phyloP scores from a whole-genome alignment of 2,888 invertebrate genomes.

The Mimumesa dahlbomi region DNA sequence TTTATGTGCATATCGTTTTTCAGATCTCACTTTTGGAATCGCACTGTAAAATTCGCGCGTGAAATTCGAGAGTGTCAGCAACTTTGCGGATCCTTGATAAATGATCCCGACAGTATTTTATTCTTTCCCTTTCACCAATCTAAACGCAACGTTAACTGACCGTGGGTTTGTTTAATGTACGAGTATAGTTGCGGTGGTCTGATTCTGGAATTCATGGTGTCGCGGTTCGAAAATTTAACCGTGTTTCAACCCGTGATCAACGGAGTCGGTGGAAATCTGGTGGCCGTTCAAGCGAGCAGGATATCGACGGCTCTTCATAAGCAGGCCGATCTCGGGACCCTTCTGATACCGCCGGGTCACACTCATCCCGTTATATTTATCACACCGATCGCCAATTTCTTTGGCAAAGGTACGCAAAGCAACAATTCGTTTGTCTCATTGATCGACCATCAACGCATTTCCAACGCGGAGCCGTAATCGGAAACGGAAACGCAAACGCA shows the following conservation, averaged over 20 bases:
- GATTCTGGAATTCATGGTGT: slow-evolving; percentile 87
- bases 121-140: not conserved
- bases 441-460: no score
- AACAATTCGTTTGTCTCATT: not conserved
- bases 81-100: no score
- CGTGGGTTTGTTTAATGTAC: not conserved
- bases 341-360: slow-evolving; percentile 81
- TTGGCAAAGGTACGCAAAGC: slow-evolving; percentile 83
- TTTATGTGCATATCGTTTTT: no score
- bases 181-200: slow-evolving; percentile 85
- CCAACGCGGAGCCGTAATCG: no score
- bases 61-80: no score
- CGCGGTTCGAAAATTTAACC: slow-evolving; percentile 86
- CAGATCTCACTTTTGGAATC: no score
- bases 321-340: slow-evolving; percentile 83
- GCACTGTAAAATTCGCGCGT: no score
- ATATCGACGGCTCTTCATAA: slow-evolving; percentile 88
- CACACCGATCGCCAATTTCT: slow-evolving; percentile 84
- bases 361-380: slow-evolving; percentile 83
- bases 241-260: slow-evolving; percentile 92
- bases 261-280: slow-evolving; percentile 90
- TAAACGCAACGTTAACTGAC: not conserved
- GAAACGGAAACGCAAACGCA: no score
- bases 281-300: slow-evolving; percentile 89
- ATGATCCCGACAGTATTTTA: not conserved